A percentile compares a stretch with the other conserved stretches of the same genome.
Evolutionary conservation across 2,888 invertebrate species (phyloP).

Genomic region (Oxytorus armatus): DNA sequence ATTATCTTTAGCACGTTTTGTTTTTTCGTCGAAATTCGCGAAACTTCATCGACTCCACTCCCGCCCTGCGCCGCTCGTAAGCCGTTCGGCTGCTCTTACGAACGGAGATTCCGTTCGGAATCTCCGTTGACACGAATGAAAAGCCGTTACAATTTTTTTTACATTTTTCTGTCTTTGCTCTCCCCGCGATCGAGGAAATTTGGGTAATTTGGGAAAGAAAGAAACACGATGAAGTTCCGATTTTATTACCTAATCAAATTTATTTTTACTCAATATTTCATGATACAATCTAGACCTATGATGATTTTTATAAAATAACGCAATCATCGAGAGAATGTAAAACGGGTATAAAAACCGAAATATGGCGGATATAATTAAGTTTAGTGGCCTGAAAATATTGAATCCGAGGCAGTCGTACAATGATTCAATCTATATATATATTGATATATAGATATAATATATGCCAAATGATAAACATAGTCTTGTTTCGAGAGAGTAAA

Average conservation of each 20-base stretch:
- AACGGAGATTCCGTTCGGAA: too few species aligned
- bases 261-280: slow-evolving; percentile 85
- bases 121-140: too few species aligned
- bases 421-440: slow-evolving; percentile 66
- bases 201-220: slow-evolving; percentile 9
- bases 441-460: slow-evolving; percentile 62
- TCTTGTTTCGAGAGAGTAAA: slow-evolving; percentile 71
- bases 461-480: slow-evolving; percentile 73
- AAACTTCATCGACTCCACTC: too few species aligned
- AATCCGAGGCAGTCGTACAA: slow-evolving; percentile 72
- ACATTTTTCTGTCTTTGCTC: too few species aligned
- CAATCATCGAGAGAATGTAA: slow-evolving; percentile 81
- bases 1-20: too few species aligned
- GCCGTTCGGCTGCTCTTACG: too few species aligned
- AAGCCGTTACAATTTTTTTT: too few species aligned
- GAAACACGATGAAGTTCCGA: slow-evolving; percentile 54
- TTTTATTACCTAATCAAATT: slow-evolving; percentile 84
- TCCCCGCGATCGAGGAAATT: background rate
- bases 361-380: slow-evolving; percentile 65
- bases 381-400: slow-evolving; percentile 68
- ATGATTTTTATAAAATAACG: slow-evolving; percentile 84
- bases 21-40: too few species aligned
- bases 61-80: too few species aligned
- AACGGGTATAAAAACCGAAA: slow-evolving; percentile 72
- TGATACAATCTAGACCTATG: slow-evolving; percentile 84